Evolutionary conservation across 2,797 vertebrate genomes (phyloP).

Genomic region (Momotus momota): DNA sequence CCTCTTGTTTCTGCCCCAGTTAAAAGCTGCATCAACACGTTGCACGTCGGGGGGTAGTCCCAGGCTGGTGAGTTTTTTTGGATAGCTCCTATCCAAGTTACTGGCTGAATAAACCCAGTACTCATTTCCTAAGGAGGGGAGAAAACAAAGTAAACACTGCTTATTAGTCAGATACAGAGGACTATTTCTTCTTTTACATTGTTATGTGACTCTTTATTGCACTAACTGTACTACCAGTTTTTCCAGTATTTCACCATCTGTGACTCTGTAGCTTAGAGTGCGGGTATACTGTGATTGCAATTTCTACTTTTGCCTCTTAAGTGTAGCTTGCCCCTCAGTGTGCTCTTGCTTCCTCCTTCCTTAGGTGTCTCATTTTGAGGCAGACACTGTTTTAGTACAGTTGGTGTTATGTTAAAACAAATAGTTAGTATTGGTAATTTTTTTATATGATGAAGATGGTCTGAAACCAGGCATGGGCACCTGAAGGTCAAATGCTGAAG

Average conservation of each 20-base stretch:
- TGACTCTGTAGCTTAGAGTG: neutral
- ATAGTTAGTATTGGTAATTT: neutral
- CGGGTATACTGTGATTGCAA: neutral
- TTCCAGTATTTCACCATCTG: neutral
- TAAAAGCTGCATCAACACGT: slow-evolving; percentile 90
- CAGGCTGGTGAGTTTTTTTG: slow-evolving; percentile 89
- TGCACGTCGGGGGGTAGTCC: slow-evolving; percentile 89
- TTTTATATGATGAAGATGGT: neutral
- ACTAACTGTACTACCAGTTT: neutral
- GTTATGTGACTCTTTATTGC: neutral
- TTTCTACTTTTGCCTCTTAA: neutral
- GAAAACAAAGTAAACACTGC: neutral
- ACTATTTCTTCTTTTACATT: neutral
- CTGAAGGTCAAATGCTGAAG: neutral
- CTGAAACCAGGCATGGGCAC: neutral
- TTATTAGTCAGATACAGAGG: neutral
- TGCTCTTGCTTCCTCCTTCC: neutral
- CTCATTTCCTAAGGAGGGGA: slow-evolving; percentile 85
- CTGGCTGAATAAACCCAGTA: slow-evolving; percentile 94
- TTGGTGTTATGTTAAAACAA: neutral
- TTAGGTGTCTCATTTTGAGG: neutral
- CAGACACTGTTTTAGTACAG: neutral
- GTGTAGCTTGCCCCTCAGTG: neutral
- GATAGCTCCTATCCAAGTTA: slow-evolving; percentile 90
- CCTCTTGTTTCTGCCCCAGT: slow-evolving; percentile 94